phyloP scores from a whole-genome alignment of 2,113 vertebrate species.

The Silurus asotus region DNA sequence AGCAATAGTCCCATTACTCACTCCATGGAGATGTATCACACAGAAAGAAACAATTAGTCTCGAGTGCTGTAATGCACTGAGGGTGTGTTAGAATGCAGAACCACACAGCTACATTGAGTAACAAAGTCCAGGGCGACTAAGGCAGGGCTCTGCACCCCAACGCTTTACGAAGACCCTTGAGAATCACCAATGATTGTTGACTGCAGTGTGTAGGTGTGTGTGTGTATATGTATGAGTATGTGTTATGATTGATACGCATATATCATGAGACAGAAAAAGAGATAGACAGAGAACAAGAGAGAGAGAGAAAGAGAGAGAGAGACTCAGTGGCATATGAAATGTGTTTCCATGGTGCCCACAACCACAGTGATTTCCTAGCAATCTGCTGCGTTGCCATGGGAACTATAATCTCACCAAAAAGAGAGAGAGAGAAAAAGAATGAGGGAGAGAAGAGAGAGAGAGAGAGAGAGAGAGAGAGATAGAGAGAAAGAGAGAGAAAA shows the following conservation, averaged over 20 bases:
- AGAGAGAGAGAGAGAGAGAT: conserved; percentile 42
- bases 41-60: not conserved
- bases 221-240: not conserved
- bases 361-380: conserved; percentile 74
- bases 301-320: conserved; percentile 35
- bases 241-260: conserved; percentile 40
- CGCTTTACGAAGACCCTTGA: not conserved
- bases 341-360: conserved; percentile 74
- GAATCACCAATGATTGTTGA: conserved; percentile 17
- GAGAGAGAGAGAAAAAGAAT: conserved; percentile 51
- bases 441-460: not conserved
- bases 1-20: conserved; percentile 1
- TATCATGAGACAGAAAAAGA: conserved; percentile 26
- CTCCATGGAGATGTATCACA: not conserved
- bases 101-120: not conserved
- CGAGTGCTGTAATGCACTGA: not conserved
- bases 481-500: conserved; percentile 36
- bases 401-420: conserved; percentile 71
- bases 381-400: conserved; percentile 76
- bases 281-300: conserved; percentile 26
- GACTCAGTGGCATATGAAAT: conserved; percentile 59
- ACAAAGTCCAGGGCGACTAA: not conserved
- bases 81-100: conserved; percentile 1
- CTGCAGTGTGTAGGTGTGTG: conserved; percentile 24
- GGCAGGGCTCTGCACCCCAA: not conserved